A percentile compares a stretch with the other conserved stretches of the same genome.
Conservation (phyloP, 2,888 invertebrate genomes). For the Monopis laevigella region DNA sequence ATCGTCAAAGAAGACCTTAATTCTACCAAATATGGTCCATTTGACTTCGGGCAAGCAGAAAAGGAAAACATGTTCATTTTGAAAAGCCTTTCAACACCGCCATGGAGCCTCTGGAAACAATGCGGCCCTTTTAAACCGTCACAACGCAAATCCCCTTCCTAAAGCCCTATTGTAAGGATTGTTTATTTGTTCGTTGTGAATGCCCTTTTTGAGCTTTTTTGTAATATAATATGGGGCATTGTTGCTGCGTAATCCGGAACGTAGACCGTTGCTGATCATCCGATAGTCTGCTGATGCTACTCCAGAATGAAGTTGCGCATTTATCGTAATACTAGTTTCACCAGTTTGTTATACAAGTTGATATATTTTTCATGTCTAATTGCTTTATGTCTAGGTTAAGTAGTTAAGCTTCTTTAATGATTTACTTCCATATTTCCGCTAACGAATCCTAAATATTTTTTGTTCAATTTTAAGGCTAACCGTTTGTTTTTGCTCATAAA, state of each 20-base stretch:
- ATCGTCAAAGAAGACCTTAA: conserved; percentile 2
- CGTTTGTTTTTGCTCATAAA: too few relatives aligned
- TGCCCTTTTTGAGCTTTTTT: conserved; percentile 32
- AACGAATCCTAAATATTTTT: too few relatives aligned
- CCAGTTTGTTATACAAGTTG: too few relatives aligned
- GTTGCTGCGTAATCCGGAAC: conserved; percentile 27
- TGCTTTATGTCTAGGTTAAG: too few relatives aligned
- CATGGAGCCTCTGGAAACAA: conserved; percentile 36
- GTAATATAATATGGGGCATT: conserved; percentile 55
- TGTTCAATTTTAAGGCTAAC: too few relatives aligned
- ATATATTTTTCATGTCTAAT: too few relatives aligned
- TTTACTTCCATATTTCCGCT: too few relatives aligned
- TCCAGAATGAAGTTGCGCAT: neutral
- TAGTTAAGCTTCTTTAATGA: too few relatives aligned
- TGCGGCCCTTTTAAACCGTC: conserved; percentile 11
- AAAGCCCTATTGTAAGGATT: conserved; percentile 50
- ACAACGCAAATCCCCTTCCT: conserved; percentile 44
- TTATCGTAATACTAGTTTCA: too few relatives aligned
- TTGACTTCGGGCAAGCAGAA: neutral
- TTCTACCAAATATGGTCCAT: conserved; percentile 1
- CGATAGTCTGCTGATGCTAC: conserved; percentile 35
- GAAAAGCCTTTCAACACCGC: conserved; percentile 13
- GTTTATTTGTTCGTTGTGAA: conserved; percentile 31
- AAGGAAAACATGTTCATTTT: conserved; percentile 12
- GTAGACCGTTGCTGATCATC: conserved; percentile 18